These are phyloP conservation scores for Adoxophyes honmai DNA, from an alignment of 1,140 invertebrate species.

Conservation along the genomic window DNA sequence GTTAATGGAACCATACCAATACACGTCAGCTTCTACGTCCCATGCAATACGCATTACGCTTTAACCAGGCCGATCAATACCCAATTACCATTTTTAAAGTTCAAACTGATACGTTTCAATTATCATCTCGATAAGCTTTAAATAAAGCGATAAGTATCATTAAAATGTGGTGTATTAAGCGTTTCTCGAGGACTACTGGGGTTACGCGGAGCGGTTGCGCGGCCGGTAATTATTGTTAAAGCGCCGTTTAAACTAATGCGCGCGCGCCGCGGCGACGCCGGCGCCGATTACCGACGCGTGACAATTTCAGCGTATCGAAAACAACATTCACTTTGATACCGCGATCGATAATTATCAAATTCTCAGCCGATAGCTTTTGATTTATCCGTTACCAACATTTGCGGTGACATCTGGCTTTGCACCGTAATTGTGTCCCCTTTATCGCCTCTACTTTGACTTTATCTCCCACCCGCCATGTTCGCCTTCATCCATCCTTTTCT, in stretches of 20 bases:
- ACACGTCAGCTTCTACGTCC: neutral
- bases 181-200: constrained; percentile 3
- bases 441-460: neutral
- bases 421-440: too few relatives aligned
- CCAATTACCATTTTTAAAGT: neutral
- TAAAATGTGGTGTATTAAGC: constrained; percentile 2
- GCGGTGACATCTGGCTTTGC: too few relatives aligned
- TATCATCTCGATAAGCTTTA: neutral
- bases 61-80: neutral
- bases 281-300: constrained; percentile 26
- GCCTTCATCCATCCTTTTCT: neutral
- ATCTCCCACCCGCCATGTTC: neutral
- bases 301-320: constrained; percentile 47
- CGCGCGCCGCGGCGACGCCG: constrained; percentile 7
- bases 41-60: too few relatives aligned
- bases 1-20: too few relatives aligned
- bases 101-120: too few relatives aligned
- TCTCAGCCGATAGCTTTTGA: constrained; percentile 7
- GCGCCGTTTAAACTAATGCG: constrained; percentile 56
- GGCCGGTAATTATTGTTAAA: constrained; percentile 60
- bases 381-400: too few relatives aligned
- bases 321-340: constrained; percentile 50
- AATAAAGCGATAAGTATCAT: constrained; percentile 12
- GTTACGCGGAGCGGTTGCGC: neutral
- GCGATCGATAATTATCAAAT: constrained; percentile 44